Evolutionary conservation across 64 coral and sea anemone species (phyloP), one percentile per base, ranked within the genome.

Genomic region (Hydrozoanthus tunicans): DNA sequence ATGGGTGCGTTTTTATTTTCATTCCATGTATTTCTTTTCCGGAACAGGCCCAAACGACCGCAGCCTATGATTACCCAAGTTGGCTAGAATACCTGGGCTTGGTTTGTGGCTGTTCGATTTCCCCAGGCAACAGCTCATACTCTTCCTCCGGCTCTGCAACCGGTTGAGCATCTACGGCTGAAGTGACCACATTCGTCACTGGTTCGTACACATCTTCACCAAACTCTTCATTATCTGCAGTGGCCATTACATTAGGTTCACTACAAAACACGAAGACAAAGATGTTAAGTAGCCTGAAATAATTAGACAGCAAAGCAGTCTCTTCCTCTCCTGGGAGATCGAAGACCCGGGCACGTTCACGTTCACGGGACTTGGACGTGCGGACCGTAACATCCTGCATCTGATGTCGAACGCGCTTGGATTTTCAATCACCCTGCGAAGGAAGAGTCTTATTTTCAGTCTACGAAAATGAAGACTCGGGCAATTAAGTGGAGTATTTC

Each of bases 131-230:
- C 6, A 88, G 51, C 55, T 88, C 84, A 74, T 88, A 88, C 6
- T 88, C 67, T 54, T 88, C 84, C 14, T 88, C 65, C 55, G 68
- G 53, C 6, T 51, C 59, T 10, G 13, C 83, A 15, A 59, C 83
- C 25, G 5, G 6, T 17, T 25, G 72, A 54, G 24, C 12, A 14
- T 86, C 54, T 4, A 58, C 55, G 13, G 53, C 55, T 3, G 5
- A 1, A 70, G 81, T 9, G 32, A 73, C 69, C 11, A 75, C 84
- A 88, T 69, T n/a, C 24, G 26, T 88, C 32, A 88, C 84, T 2
- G 84, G 84, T 73, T 88, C 84, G 9, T 88, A 88, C 3, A 88
- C 55, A 43, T 88, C 84, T 14, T 88, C 84, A 59, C 84, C 84
- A 60, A 88, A 88, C 53, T 73, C 67, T 73, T 58, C 84, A 8